phyloP scores from a whole-genome alignment of 2,113 vertebrate genomes.

The Tetraodon nigroviridis region DNA sequence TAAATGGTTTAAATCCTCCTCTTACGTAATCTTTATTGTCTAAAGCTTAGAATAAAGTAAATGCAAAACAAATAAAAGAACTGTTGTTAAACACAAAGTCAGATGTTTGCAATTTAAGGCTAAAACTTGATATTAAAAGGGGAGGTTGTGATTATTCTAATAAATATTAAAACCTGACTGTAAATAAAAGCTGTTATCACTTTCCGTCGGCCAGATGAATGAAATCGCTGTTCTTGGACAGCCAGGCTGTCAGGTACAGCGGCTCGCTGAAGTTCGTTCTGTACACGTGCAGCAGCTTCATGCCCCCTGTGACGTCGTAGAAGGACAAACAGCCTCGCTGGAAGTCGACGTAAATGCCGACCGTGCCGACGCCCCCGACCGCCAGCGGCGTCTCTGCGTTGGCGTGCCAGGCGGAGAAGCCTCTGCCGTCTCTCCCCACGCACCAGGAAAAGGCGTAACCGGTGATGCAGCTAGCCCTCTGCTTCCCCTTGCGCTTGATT shows the following conservation, averaged over 20 bases:
- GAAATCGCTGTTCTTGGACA: conserved; percentile 78
- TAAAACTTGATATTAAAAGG: too few species aligned
- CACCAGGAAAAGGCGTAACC: conserved; percentile 79
- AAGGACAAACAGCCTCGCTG: conserved; percentile 67
- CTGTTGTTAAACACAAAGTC: neutral
- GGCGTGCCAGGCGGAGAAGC: conserved; percentile 74
- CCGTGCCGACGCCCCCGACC: conserved; percentile 48
- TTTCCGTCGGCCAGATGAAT: conserved; percentile 48
- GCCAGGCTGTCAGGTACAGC: conserved; percentile 72
- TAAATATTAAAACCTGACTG: neutral
- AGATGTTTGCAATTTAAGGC: too few species aligned
- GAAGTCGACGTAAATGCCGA: conserved; percentile 73
- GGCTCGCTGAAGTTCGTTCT: conserved; percentile 69
- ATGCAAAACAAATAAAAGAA: conserved; percentile 26
- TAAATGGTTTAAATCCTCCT: conserved; percentile 4
- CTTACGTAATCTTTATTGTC: neutral
- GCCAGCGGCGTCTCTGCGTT: conserved; percentile 65
- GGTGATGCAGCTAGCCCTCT: conserved; percentile 69
- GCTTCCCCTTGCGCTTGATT: conserved; percentile 68
- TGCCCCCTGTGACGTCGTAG: conserved; percentile 53
- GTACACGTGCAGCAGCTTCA: conserved; percentile 70
- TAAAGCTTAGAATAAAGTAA: neutral
- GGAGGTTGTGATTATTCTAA: neutral
- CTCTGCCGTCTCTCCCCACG: conserved; percentile 66
- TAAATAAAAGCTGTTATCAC: conserved; percentile 33